Base-by-base conservation (phyloP, 2,888 invertebrate genomes). In the Pristionchus exspectatus region DNA sequence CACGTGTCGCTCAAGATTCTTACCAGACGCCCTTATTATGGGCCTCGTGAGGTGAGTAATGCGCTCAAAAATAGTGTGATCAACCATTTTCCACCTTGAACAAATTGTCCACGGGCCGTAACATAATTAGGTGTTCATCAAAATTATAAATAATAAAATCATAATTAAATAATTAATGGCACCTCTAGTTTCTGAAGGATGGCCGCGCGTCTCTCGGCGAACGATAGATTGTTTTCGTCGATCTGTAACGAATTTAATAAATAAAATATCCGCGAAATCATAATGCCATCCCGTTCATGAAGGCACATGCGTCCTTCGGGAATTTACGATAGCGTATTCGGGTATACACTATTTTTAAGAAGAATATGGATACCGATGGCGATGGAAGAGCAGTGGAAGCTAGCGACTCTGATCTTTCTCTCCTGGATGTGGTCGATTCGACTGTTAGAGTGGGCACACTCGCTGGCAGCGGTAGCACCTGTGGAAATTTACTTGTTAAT, bases 141-240 rank as follows among this genome's bases (percentile, higher is more conserved):
- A 50, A 50, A 9, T 7, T 7, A 50, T 50, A 50, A 50, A 7
- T 1, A 10, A 9, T 50, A 12, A 50, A 12, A 50, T 9, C 4
- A 50, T 50, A 3, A 50, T 10, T 50, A 50, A 50, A 10, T 9
- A 50, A 50, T 10, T 1, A 50, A 9, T 56, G 1, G 92, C 38
- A 91, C 91, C 89, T 93, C 92, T 72, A 93, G 90, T 90, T 93
- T 92, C 90, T 92, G 92, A 88, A 93, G 91, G 56, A 93, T 93
- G 50, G 92, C 92, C 24, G 92, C 91, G 87, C 93, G 91, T 83
- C 92, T 74, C 81, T 92, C 91, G n/a, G 93, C 93, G 87, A 93
- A 93, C 54, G 92, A 90, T 88, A 91, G 90, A 27, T 56, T n/a
- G 83, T 54, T 54, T 30, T 84, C 83, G 54, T 84, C 83, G 54